Base-by-base conservation (phyloP, 1,140 invertebrate species). In the Orussus abietinus region DNA sequence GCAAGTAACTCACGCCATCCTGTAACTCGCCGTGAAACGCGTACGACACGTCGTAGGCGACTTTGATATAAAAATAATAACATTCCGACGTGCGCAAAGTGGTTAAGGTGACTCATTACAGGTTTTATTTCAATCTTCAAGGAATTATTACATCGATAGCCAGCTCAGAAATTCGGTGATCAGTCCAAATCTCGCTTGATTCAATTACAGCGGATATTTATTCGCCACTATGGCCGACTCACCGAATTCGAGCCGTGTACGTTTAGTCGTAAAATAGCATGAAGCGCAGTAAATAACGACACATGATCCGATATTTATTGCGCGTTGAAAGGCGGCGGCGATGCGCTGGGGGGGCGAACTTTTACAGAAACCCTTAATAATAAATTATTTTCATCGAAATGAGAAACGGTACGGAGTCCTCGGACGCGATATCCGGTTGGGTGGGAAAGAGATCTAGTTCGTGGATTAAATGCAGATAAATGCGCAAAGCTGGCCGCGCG, bases 261-360 rank as follows among this genome's bases (percentile, higher is more conserved):
- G 20, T 20, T 13, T 20, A 36, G 34, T 37, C 20, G 35, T 21
- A 37, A 14, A 38, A 38, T 10, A 12, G 36, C 36, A 15, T 20
- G 17, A 13, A 25, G 22, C 36, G 12, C 20, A 14, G 36, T 38
- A 38, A 38, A 38, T 38, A 38, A 38, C 36, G 21, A 25, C n/a
- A 15, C 22, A 13, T 14, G 22, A 38, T 22, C 22, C 22, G 20
- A 38, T 38, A 26, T 38, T 38, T 38, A 38, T 26, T 7, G 20
- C 11, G 18, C 36, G 21, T 14, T 26, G 36, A 38, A 38, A 26
- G 36, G n/a, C 22, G 36, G 7, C 15, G 33, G 5, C 20, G 10
- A 32, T 12, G 6, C 7, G 15, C 22, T 9, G 10, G 18, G 7
- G 14, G 9, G 14, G 4, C 3, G 4, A 15, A 29, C n/a, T 25